Base-by-base conservation (phyloP, 2,113 vertebrate genomes). In the Ictidomys tridecemlineatus region DNA sequence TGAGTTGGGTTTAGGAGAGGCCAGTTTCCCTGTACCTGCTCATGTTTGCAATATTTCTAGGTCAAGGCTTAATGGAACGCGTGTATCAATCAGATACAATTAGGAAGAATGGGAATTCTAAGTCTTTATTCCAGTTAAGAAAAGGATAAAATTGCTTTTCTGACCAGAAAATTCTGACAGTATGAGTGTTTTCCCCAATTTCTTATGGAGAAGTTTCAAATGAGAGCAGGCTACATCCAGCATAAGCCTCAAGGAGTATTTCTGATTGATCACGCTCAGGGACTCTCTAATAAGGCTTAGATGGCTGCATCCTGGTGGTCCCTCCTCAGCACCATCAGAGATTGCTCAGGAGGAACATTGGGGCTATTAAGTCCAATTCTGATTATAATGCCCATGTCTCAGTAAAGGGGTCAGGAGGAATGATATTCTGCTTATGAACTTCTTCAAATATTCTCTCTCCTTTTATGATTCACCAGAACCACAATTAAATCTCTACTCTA, bases 81-180 rank as follows among this genome's bases (percentile, higher is more conserved):
- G 9, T 45, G 30, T 39, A 53, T 22, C 79, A 65, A 86, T 78
- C 22, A 85, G 76, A 85, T 61, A 67, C 14, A 58, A 42, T 73
- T 39, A 77, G 53, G 56, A 95, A 95, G n/a, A 92, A 97, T 42
- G 67, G 63, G 34, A 67, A 76, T 63, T 85, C 74, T 93, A 72
- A 65, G 65, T 92, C 61, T 94, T 80, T 37, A 82, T 91, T 94
- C 28, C 28, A 83, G 4, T 93, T 90, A 48, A 61, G 48, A 92
- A 89, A 85, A 77, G 32, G 78, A 78, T n/a, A 65, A 32, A 80
- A 63, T 11, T 78, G 20, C 61, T 92, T 85, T 80, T 48, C 82
- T 94, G 84, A 84, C 42, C 11, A 26, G 65, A 84, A 95, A 48
- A 73, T 94, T 85, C 20, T 18, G 58, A 74, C 5, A 80, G 48